Base-by-base conservation (phyloP, 1,140 invertebrate genomes). In the Drosophila gunungcola region DNA sequence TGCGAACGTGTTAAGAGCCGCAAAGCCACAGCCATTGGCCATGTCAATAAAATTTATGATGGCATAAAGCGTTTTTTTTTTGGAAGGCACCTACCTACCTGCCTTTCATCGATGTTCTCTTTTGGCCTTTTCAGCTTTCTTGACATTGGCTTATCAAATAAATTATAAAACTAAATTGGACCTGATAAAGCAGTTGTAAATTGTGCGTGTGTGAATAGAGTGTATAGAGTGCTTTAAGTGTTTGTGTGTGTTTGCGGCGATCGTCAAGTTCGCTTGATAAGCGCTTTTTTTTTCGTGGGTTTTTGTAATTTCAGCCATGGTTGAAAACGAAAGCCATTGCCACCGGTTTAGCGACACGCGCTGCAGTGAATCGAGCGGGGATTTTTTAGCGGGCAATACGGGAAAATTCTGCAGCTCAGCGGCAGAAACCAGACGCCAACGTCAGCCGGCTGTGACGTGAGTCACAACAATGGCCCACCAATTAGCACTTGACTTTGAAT, bases 61-160 rank as follows among this genome's bases (percentile, higher is more conserved):
- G 72, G 48, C 52, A 79, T 88, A 83, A 86, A 88, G 36, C 16
- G 16, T 38, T 38, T 38, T 32, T 2, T 79, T 61, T 55, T 63
- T 55, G 56, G 58, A 54, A 72, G 63, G 45, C 62, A 32, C 42
- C 41, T 21, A 21, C 16, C 16, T 21, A 21, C 16, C 16, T 49
- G 29, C 48, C 43, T 67, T 58, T 46, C 25, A 51, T 39, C 63
- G 43, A 46, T 63, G 39, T 32, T 55, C 36, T 39, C 54, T 55
- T 61, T 55, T 61, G 55, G 60, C 49, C 49, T 53, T 77, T 67
- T 78, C 41, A 67, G 64, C 54, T 60, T 63, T 57, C 74, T 70
- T 78, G 82, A 82, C 83, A 88, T 83, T 82, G 69, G 80, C 83
- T 89, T 89, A 88, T 88, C 83, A 89, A 83, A 73, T 73, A 69